Conservation (phyloP, 2,797 vertebrate genomes). For the Morelia viridis region DNA sequence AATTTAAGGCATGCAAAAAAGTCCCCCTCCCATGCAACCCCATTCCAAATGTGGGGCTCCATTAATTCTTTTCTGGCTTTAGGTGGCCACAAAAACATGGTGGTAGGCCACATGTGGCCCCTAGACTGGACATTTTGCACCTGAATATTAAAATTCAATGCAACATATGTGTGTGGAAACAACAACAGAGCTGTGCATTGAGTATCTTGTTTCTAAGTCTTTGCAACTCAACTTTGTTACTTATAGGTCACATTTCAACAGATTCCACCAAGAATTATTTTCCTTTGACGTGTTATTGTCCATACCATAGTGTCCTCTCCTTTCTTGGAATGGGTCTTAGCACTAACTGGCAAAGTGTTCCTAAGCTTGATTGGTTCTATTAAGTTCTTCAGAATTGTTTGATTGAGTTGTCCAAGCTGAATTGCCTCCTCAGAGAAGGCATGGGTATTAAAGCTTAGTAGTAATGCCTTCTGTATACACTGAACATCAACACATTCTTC, state of each 20-base stretch:
- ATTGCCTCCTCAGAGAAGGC: neutral
- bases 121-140: neutral
- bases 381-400: neutral
- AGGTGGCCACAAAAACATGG: neutral
- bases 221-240: neutral
- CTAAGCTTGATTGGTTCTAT: neutral
- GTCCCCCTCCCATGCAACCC: neutral
- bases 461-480: neutral
- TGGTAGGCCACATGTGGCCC: neutral
- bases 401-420: neutral
- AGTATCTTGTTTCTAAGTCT: neutral
- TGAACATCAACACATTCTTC: neutral
- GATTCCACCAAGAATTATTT: neutral
- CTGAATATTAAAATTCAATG: neutral
- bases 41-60: neutral
- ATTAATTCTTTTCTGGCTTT: neutral
- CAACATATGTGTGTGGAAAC: neutral
- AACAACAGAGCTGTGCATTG: neutral
- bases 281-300: neutral
- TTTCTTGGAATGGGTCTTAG: neutral
- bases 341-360: neutral
- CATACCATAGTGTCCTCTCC: neutral
- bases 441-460: neutral
- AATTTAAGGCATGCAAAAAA: neutral
- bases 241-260: neutral